Conservation (phyloP, 2,797 vertebrate genomes). For the Phalanger gymnotis region DNA sequence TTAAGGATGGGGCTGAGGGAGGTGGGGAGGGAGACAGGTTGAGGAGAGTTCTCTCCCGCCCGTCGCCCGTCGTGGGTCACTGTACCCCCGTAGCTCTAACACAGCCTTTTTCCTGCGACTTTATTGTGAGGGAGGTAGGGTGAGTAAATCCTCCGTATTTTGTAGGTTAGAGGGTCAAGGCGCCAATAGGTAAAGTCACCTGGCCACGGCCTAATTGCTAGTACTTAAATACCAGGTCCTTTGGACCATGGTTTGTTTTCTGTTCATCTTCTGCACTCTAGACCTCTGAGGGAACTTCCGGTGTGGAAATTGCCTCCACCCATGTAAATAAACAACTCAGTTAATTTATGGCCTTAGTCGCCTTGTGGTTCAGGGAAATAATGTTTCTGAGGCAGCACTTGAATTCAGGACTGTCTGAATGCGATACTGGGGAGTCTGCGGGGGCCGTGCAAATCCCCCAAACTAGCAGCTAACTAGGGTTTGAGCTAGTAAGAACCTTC, state of each 20-base stretch:
- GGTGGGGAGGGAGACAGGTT: fast-evolving
- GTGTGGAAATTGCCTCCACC: background rate
- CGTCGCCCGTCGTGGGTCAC: fast-evolving
- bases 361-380: background rate
- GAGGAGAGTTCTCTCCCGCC: too few species aligned
- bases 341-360: background rate
- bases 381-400: background rate
- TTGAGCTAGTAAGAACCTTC: background rate
- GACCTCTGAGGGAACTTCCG: background rate
- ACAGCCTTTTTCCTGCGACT: background rate
- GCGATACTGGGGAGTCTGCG: fast-evolving
- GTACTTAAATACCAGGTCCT: background rate
- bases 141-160: background rate
- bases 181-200: background rate
- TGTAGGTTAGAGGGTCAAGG: background rate
- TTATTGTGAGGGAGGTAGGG: background rate
- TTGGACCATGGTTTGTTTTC: background rate
- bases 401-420: background rate
- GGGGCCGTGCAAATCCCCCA: background rate
- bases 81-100: background rate
- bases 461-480: background rate
- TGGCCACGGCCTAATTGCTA: background rate
- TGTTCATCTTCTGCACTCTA: background rate
- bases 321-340: background rate
- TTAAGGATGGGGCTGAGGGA: too few species aligned